Conservation (phyloP, 2,797 vertebrate species). For the Pangasius krempfi region DNA sequence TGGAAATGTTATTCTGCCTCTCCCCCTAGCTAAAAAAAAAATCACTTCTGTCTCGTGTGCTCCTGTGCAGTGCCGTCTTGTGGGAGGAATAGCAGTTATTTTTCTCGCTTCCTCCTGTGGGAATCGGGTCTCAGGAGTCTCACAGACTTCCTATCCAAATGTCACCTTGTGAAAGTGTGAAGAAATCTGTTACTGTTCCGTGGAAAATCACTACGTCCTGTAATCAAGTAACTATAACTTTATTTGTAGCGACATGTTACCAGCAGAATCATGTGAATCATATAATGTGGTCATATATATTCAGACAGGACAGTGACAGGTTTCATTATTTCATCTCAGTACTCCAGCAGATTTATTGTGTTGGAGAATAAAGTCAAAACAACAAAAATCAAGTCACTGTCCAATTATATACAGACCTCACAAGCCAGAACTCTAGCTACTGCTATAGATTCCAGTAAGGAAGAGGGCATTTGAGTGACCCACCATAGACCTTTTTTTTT, state of each 20-base stretch:
- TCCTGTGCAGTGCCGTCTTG: conserved; percentile 11
- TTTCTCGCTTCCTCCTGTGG: conserved; percentile 18
- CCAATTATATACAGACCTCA: neutral
- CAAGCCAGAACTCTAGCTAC: neutral
- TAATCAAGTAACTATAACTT: neutral
- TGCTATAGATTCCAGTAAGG: neutral
- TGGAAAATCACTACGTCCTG: neutral
- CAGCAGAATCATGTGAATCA: neutral
- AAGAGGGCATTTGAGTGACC: neutral
- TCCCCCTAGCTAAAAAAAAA: conserved; percentile 5
- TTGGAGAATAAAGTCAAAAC: neutral
- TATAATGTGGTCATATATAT: neutral
- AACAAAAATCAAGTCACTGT: neutral
- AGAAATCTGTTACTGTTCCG: neutral
- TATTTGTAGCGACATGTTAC: neutral
- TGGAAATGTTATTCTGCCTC: conserved; percentile 2
- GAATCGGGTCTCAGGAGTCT: conserved; percentile 9
- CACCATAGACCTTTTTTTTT: neutral
- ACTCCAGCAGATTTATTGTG: neutral
- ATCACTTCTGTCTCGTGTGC: neutral
- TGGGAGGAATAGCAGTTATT: conserved; percentile 9
- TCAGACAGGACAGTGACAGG: neutral
- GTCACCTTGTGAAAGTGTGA: conserved; percentile 17
- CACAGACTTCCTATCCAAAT: conserved; percentile 30
- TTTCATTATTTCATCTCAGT: neutral